Evolutionary conservation across 2,113 vertebrate species (phyloP), one percentile per base, ranked within the genome.

Genomic region (Clarias magur): DNA sequence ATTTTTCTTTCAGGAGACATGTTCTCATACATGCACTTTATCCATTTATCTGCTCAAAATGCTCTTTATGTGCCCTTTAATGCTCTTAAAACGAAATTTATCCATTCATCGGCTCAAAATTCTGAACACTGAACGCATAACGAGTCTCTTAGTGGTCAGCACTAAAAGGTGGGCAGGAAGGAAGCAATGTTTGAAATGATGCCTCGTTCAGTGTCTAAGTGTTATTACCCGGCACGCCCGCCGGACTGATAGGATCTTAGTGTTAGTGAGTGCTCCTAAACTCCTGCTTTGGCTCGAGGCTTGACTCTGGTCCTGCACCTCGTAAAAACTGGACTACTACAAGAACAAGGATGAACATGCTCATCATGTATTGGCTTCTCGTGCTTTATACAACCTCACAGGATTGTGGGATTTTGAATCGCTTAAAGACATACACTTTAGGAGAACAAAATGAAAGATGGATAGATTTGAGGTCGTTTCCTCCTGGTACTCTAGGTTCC

Each of bases 151-250:
- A 83, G 82, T 85, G 73, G 38, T n/a, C 59, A 79, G 67, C 83
- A 84, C 88, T 89, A 83, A 90, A 84, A 70, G 13, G 23, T 80
- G 34, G 73, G 54, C 82, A 91, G 89, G 92, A 89, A 91, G 89
- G 90, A 91, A 91, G 88, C 84, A 90, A 89, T 88, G 87, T 76
- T 16, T 34, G 15, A 70, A 70, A 34, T 34, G 27, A 70, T 30
- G 15, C 34, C 25, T 70, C 27, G 15, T 70, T 70, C 27, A 70
- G 27, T 5, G n/a, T 70, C 5, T 30, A 70, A 88, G 80, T 84
- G 82, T 85, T 78, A 87, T 85, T 78, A 54, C 65, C 85, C 85
- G 62, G 4, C 79, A n/a, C 88, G 83, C 83, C 88, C 87, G 83
- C 23, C 75, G 21, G 56, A 84, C 89, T 88, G 83, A 91, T 88